phyloP scores from a whole-genome alignment of 1,140 invertebrate genomes.

The Sitobion miscanthi region DNA sequence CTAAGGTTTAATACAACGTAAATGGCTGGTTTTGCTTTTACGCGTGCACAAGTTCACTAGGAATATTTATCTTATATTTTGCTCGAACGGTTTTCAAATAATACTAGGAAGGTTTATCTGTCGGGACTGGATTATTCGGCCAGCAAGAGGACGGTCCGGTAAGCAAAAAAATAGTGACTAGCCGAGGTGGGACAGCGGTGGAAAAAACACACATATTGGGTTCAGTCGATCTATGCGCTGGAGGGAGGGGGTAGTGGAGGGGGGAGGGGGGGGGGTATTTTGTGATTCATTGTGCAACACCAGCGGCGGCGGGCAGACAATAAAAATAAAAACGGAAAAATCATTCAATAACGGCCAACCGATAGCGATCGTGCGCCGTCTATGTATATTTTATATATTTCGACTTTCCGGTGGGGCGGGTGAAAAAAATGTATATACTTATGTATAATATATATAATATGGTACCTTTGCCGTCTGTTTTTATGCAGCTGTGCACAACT shows the following conservation, averaged over 20 bases:
- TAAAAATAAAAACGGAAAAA: slow-evolving; percentile 44
- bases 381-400: slow-evolving; percentile 33
- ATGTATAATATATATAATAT: slow-evolving; percentile 22
- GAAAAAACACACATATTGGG: neutral
- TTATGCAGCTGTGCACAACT: slow-evolving; percentile 51
- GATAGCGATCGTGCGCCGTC: slow-evolving; percentile 18
- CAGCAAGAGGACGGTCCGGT: too few relatives aligned
- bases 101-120: neutral
- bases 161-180: neutral
- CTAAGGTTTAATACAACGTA: neutral
- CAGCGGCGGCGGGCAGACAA: neutral
- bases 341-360: slow-evolving; percentile 47
- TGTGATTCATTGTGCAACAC: neutral
- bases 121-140: neutral
- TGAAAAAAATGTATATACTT: neutral
- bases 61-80: slow-evolving; percentile 35
- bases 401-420: slow-evolving; percentile 39
- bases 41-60: neutral
- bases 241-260: too few relatives aligned
- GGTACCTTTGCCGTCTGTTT: slow-evolving; percentile 37
- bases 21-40: neutral
- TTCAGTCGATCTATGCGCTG: neutral
- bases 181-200: neutral
- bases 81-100: slow-evolving; percentile 15
- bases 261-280: too few relatives aligned